Evolutionary conservation across 2,113 vertebrate genomes (phyloP), one percentile per base, ranked within the genome.

Genomic region (Pterocles orientalis): DNA sequence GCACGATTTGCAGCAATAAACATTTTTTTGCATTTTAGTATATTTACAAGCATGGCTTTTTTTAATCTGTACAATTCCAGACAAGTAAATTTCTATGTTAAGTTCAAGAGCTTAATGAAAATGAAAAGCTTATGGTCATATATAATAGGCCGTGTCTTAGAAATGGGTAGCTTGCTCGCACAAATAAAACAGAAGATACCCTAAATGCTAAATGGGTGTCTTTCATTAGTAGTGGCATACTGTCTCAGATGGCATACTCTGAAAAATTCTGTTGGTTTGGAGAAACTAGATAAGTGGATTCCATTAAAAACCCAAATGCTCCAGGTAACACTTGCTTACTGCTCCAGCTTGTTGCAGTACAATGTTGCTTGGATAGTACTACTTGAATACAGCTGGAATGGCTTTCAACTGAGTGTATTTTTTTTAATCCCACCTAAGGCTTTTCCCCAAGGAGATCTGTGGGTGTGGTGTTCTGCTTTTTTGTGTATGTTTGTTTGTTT

Each of bases 1-100:
- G 48, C 47, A 66, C 8, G 53, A 14, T 94, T 94, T 60, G 90
- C 39, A 90, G 66, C 36, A 96, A 75, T 91, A 93, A 89, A 54
- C 56, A 16, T 39, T 90, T 94, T 56, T 92, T 88, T 93, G 56
- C n/a, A 23, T 95, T 96, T 94, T 92, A 68, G 16, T 90, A 7
- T 94, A 92, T 90, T 60, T 77, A 89, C 90, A 96, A 82, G 43
- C 82, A 39, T 78, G 47, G n/a, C 33, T 80, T 82, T 86, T 75
- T 69, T 84, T 33, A 72, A 81, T 75, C 26, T 95, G 10, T 29
- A 50, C 18, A 20, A 72, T 90, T 82, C 60, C 48, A 41, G 31
- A 70, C 47, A 80, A 80, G 68, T 71, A 61, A 81, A 82, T 75
- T 79, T 77, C 25, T 84, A 29, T 28, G 50, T n/a, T 89, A 54